Base-by-base conservation (phyloP, 2,113 vertebrate genomes). In the Pollimyrus isidori region DNA sequence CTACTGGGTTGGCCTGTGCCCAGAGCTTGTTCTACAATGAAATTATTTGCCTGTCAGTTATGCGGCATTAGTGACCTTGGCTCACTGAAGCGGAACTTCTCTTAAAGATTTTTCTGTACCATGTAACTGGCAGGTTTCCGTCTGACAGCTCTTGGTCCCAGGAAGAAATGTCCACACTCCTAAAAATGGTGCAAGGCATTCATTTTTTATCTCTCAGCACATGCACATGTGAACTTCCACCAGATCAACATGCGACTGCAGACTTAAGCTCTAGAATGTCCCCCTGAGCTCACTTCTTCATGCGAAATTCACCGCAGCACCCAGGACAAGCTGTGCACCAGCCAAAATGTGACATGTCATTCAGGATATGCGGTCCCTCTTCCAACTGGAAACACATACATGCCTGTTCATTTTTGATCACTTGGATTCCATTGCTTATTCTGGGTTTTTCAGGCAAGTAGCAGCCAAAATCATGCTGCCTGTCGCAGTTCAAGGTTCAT, bases 61-160 rank as follows among this genome's bases (percentile, higher is more conserved):
- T 86, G 85, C 89, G 89, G 89, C 86, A 89, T 45, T 6, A 58
- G 73, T 73, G 58, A 89, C 86, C 39, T 92, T 90, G 92, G 92
- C 88, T 93, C 89, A 91, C 88, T 89, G 90, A 92, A 85, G 91
- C 90, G 92, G 80, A 93, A 91, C 90, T 1, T 48, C 26, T 52
- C 65, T 21, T 52, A 88, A 65, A 87, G 92, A 92, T 53, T 91
- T 89, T 90, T 93, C 91, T 88, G 85, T 92, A 89, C 23, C 35
- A 21, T 88, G 88, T 92, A 56, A 90, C 86, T 89, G 90, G 89
- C 91, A 92, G 89, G 30, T 90, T 85, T 91, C 50, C 86, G 88
- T 92, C 88, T 13, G 65, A 87, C 53, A 45, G 56, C 17, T 87
- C 53, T 17, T 42, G 56, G 56, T 39, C 19, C 87, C 87, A 88